Evolutionary conservation across 2,113 vertebrate species (phyloP).

Genomic region (Apodemus sylvaticus): DNA sequence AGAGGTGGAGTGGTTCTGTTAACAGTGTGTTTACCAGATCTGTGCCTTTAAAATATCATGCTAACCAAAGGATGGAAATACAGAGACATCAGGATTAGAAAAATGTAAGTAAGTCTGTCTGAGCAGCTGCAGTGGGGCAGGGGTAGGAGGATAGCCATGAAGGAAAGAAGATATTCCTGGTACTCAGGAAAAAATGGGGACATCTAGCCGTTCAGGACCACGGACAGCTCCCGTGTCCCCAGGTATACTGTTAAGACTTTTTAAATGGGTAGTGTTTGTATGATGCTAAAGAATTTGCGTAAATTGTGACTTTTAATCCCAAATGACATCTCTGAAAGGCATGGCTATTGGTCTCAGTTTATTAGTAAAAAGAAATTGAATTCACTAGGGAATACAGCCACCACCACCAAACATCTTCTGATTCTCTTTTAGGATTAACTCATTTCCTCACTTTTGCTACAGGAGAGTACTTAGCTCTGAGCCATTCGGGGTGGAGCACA

Average conservation of each 20-base stretch:
- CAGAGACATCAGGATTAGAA: background rate
- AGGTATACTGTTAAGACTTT: background rate
- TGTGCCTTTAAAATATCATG: background rate
- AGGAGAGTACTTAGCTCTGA: background rate
- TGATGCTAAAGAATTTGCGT: background rate
- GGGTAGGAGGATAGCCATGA: background rate
- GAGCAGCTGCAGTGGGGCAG: background rate
- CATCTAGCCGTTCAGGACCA: background rate
- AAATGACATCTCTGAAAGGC: conserved; percentile 10
- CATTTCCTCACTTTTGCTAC: background rate
- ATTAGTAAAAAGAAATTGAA: background rate
- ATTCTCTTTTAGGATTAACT: background rate
- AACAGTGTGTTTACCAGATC: background rate
- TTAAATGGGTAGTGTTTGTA: conserved; percentile 10
- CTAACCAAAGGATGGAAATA: background rate
- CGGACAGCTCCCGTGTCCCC: background rate
- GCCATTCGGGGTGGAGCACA: background rate
- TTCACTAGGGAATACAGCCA: background rate
- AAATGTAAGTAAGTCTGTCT: background rate
- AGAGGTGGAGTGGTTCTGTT: background rate
- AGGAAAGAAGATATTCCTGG: background rate
- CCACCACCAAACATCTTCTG: background rate
- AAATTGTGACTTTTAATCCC: conserved; percentile 1
- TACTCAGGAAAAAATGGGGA: background rate
- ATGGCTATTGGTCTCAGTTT: background rate